A percentile compares a stretch with the other conserved stretches of the same genome.
These are phyloP conservation scores for Gnathochromis pfefferi DNA, from an alignment of 2,113 vertebrate species.

Conservation along the genomic window DNA sequence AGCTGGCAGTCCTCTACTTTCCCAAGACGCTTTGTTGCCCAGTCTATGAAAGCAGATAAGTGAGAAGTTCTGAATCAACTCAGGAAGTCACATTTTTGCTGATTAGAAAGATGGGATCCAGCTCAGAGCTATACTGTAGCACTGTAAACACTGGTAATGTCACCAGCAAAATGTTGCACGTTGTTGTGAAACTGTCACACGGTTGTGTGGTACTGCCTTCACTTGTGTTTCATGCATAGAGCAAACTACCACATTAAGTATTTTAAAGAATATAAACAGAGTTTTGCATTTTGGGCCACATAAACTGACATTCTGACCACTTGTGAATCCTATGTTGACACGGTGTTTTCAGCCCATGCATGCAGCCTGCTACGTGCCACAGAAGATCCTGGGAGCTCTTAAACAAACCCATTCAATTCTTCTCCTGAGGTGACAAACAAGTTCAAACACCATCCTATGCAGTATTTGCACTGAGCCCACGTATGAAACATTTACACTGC, in stretches of 20 bases:
- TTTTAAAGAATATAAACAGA: not conserved
- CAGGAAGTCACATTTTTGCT: not conserved
- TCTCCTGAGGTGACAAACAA: not conserved
- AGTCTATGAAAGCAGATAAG: not conserved
- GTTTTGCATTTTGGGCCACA: not conserved
- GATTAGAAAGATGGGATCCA: not conserved
- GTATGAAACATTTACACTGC: slow-evolving; percentile 66
- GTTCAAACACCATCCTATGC: not conserved
- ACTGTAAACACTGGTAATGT: not conserved
- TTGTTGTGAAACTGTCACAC: not conserved
- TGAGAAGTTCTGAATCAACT: not conserved
- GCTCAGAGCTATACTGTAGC: not conserved
- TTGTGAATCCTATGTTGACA: not conserved
- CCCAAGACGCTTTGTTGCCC: not conserved
- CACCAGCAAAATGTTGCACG: rapidly evolving
- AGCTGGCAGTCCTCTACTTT: not conserved
- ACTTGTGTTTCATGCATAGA: not conserved
- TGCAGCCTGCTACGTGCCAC: not conserved
- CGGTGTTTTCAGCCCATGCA: not conserved
- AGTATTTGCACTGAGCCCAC: not conserved
- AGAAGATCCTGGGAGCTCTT: not conserved
- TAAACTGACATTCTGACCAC: not conserved
- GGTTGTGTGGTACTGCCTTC: not conserved
- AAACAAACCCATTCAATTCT: not conserved
- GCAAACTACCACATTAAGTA: not conserved